Conservation (phyloP, 1,140 invertebrate genomes). For the Brachionus asplanchnoidis region DNA sequence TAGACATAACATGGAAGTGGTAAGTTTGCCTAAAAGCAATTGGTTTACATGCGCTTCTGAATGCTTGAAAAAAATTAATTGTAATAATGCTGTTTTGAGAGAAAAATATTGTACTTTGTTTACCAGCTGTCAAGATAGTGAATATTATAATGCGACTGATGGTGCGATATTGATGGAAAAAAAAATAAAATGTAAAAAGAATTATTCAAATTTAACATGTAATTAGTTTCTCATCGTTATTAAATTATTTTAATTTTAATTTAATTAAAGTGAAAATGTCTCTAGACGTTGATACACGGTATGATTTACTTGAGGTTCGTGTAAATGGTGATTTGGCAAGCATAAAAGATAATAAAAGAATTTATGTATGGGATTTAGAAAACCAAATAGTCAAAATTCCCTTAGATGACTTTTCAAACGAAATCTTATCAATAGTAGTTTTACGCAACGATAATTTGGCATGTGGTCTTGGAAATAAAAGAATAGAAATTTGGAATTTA, state of each 20-base stretch:
- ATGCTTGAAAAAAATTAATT: neutral
- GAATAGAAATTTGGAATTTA: neutral
- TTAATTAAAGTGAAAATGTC: neutral
- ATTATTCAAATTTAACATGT: neutral
- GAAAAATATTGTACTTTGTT: neutral
- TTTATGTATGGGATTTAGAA: neutral
- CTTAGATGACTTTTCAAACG: neutral
- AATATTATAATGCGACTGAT: neutral
- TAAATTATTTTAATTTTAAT: neutral
- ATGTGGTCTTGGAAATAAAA: neutral
- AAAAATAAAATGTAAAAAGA: neutral
- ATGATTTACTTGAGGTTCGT: neutral
- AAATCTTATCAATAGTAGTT: neutral
- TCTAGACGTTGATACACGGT: neutral
- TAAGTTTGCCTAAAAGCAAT: neutral
- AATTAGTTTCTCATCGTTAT: neutral
- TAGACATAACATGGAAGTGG: neutral
- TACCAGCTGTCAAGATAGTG: neutral
- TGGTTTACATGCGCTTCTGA: neutral
- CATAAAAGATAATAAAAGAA: neutral
- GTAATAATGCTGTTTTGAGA: neutral
- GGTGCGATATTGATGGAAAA: neutral
- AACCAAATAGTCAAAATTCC: neutral
- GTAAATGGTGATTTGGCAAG: neutral
- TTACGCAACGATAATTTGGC: neutral